Conservation (phyloP, 2,888 invertebrate genomes). For the Synergus gifuensis region DNA sequence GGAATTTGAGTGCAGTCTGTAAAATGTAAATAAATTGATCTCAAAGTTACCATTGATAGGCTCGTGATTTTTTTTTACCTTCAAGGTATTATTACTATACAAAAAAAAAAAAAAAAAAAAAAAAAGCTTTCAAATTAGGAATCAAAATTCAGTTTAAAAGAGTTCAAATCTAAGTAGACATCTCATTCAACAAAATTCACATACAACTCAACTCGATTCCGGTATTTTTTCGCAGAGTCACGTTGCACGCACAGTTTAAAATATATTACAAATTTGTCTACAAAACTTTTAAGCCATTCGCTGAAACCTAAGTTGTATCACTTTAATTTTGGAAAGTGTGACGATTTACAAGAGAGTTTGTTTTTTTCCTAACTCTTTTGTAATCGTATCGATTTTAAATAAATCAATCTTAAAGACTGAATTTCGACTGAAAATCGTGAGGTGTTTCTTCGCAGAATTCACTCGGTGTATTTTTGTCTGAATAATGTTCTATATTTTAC, state of each 20-base stretch:
- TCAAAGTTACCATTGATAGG: background rate
- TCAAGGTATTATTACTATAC: background rate
- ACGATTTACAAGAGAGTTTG: background rate
- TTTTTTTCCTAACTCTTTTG: slow-evolving; percentile 37
- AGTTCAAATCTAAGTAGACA: slow-evolving; percentile 25
- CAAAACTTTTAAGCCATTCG: slow-evolving; percentile 8
- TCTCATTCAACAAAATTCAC: background rate
- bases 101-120: no score
- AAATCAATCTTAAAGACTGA: slow-evolving; percentile 32
- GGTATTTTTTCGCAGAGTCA: background rate
- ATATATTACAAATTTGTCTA: background rate
- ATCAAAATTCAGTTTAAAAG: slow-evolving; percentile 21
- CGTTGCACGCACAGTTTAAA: background rate
- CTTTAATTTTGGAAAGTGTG: background rate
- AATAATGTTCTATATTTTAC: slow-evolving; percentile 22
- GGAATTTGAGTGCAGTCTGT: slow-evolving; percentile 24
- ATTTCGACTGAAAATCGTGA: background rate
- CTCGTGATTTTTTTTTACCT: slow-evolving; percentile 30
- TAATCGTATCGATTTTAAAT: slow-evolving; percentile 18
- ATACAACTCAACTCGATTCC: background rate
- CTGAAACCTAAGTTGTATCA: background rate
- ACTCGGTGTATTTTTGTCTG: background rate
- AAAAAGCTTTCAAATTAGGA: background rate
- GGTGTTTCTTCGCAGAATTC: slow-evolving; percentile 16
- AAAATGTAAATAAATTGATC: slow-evolving; percentile 34